These are phyloP conservation scores for Actinopyga echinites DNA, from an alignment of 53 echinoderm and acorn worm genomes.

Conservation along the genomic window DNA sequence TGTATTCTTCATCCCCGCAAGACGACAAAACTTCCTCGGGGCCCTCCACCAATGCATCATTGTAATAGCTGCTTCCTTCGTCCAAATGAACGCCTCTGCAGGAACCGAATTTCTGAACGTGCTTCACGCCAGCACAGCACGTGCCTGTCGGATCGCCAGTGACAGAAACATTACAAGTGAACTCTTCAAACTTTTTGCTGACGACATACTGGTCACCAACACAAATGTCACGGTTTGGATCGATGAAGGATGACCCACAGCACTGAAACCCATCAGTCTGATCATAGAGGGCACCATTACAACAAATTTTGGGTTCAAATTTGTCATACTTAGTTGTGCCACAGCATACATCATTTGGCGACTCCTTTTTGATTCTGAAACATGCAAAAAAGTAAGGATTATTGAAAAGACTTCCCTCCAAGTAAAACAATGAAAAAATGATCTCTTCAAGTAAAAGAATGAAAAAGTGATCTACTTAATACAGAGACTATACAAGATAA, in stretches of 20 bases:
- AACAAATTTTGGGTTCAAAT: not conserved
- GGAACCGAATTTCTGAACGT: not conserved
- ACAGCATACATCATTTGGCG: not conserved
- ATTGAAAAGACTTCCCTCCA: no score
- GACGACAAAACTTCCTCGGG: no score
- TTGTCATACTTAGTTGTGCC: not conserved
- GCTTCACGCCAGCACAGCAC: conserved; percentile 1
- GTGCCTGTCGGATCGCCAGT: not conserved
- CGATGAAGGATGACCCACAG: conserved; percentile 4
- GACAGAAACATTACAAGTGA: not conserved
- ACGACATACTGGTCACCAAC: not conserved
- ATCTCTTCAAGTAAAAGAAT: no score
- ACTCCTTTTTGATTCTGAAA: not conserved
- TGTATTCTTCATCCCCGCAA: not conserved
- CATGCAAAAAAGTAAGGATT: not conserved
- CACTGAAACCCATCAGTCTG: not conserved
- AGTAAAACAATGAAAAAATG: no score
- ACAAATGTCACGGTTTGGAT: not conserved
- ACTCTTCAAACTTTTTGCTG: not conserved
- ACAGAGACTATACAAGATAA: no score
- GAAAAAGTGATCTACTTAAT: no score
- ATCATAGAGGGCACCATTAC: conserved; percentile 7
- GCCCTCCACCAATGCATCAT: not conserved
- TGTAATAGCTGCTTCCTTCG: not conserved
- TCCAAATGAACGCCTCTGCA: not conserved